A percentile compares a stretch with the other conserved stretches of the same genome.
These are phyloP conservation scores for Leucozona laternaria DNA, from an alignment of 2,888 invertebrate species.

Conservation along the genomic window DNA sequence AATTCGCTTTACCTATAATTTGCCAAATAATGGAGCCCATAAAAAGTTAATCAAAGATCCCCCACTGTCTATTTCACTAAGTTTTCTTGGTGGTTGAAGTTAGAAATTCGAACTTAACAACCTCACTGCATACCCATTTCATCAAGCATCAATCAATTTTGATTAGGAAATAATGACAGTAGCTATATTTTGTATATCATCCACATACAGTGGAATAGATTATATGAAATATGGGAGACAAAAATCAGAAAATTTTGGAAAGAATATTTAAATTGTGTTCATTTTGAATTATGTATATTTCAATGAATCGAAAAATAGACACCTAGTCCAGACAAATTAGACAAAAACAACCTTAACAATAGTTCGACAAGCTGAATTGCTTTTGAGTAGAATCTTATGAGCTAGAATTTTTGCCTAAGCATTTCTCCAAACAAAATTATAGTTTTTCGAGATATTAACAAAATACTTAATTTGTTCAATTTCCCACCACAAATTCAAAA, in stretches of 20 bases:
- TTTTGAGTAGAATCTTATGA: no score
- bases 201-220: background rate
- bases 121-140: constrained; percentile 29
- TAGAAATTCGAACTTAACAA: constrained; percentile 21
- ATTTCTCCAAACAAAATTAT: no score
- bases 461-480: no score
- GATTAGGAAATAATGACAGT: constrained; percentile 46
- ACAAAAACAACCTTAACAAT: no score
- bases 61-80: constrained; percentile 1
- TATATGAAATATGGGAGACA: background rate
- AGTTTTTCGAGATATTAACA: no score
- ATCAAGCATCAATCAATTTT: constrained; percentile 70
- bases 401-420: no score
- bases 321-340: no score
- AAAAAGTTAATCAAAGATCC: background rate
- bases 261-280: background rate
- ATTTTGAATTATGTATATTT: background rate
- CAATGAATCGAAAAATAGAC: no score
- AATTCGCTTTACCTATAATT: no score
- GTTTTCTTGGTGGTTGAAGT: constrained; percentile 48
- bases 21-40: background rate
- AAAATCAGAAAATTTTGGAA: background rate
- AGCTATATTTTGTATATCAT: background rate
- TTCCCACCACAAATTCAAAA: no score
- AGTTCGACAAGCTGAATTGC: no score